Evolutionary conservation across 2,113 vertebrate species (phyloP).

Genomic region (Scalopus aquaticus): DNA sequence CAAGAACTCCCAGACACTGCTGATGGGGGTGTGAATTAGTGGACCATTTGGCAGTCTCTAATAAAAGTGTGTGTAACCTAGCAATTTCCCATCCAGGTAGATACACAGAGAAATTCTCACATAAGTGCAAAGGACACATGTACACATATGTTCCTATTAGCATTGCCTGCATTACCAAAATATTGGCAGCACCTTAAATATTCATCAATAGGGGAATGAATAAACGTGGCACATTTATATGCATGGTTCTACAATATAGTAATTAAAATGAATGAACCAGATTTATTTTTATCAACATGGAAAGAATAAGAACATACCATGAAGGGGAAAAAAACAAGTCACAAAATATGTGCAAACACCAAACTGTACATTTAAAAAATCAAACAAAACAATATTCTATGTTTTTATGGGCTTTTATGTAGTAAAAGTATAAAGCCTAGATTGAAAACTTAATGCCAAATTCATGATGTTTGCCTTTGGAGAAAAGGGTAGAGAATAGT

Average conservation of each 20-base stretch:
- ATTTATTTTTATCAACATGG: conserved; percentile 57
- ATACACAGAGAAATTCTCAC: conserved; percentile 50
- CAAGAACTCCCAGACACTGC: neutral
- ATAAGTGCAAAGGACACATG: conserved; percentile 15
- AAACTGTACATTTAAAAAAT: conserved; percentile 35
- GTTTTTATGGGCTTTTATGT: neutral
- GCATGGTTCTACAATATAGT: conserved; percentile 24
- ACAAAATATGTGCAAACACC: neutral
- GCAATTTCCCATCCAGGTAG: conserved; percentile 9
- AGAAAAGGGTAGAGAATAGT: neutral
- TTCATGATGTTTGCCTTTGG: conserved; percentile 42
- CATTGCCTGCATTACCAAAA: conserved; percentile 27
- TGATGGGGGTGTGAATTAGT: conserved; percentile 37
- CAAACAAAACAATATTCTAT: conserved; percentile 32
- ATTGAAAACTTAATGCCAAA: conserved; percentile 46
- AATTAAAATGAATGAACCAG: conserved; percentile 65
- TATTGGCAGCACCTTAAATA: conserved; percentile 58
- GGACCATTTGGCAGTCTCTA: conserved; percentile 45
- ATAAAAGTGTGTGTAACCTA: conserved; percentile 48
- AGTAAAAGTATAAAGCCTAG: conserved; percentile 28
- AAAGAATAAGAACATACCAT: conserved; percentile 46
- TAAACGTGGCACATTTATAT: conserved; percentile 59
- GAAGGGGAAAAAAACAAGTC: neutral
- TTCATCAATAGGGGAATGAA: conserved; percentile 41
- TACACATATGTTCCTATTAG: neutral